phyloP scores from a whole-genome alignment of 2,888 invertebrate genomes.

The Diaprepes abbreviatus region DNA sequence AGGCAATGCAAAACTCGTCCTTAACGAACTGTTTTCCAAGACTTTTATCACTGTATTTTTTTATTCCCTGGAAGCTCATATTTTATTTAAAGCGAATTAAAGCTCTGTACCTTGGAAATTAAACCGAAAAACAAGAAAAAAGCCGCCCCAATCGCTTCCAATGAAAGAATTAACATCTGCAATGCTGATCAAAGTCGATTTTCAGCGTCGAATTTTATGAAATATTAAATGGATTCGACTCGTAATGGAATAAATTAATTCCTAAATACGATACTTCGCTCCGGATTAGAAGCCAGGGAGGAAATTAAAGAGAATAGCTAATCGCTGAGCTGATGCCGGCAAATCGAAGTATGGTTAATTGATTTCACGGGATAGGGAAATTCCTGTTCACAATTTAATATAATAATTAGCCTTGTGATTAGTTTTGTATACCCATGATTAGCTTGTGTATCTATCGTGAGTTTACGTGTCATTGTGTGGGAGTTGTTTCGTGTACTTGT shows the following conservation, averaged over 20 bases:
- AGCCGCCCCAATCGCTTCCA: conserved; percentile 39
- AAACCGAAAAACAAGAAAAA: conserved; percentile 45
- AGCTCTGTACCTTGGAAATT: conserved; percentile 45
- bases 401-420: conserved; percentile 25
- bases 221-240: conserved; percentile 70
- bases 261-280: conserved; percentile 70
- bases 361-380: conserved; percentile 55
- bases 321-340: conserved; percentile 61
- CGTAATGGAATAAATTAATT: conserved; percentile 72
- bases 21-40: no score
- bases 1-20: no score
- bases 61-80: conserved; percentile 25
- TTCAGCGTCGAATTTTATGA: conserved; percentile 64
- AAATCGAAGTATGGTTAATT: conserved; percentile 60
- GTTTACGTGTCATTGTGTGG: no score
- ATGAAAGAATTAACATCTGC: conserved; percentile 52
- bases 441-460: no score
- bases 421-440: conserved; percentile 23
- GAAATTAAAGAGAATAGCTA: conserved; percentile 70
- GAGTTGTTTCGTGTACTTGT: no score
- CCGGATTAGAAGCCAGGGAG: conserved; percentile 65
- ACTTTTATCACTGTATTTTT: no score
- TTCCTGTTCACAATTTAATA: conserved; percentile 18
- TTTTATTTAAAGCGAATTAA: conserved; percentile 45
- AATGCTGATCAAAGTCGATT: conserved; percentile 52